Conservation (phyloP, 2,888 invertebrate species). For the Brachynemurus nebulosus region DNA sequence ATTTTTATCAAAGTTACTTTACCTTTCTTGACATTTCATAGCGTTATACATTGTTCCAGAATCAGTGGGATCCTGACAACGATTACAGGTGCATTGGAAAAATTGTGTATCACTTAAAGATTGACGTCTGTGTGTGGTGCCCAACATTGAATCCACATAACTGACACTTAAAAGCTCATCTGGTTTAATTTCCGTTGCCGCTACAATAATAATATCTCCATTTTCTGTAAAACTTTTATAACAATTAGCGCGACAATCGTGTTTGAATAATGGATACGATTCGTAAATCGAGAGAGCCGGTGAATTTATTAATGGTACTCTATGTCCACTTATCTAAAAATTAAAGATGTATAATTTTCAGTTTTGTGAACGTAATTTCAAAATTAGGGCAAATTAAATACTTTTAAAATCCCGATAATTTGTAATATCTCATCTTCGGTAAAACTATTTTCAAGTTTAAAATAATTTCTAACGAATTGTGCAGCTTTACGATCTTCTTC, state of each 20-base stretch:
- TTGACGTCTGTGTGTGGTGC: slow-evolving; percentile 57
- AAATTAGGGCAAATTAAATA: slow-evolving; percentile 25
- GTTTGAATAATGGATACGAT: slow-evolving; percentile 62
- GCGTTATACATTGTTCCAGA: slow-evolving; percentile 59
- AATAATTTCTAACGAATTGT: slow-evolving; percentile 52
- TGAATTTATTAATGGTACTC: slow-evolving; percentile 61
- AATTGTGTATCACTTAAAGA: slow-evolving; percentile 62
- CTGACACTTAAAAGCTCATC: slow-evolving; percentile 66
- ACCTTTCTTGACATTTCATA: slow-evolving; percentile 52
- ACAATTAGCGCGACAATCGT: slow-evolving; percentile 69
- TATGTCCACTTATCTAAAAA: slow-evolving; percentile 60
- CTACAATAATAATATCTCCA: slow-evolving; percentile 46
- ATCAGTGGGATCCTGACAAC: slow-evolving; percentile 62
- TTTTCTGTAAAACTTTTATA: slow-evolving; percentile 62
- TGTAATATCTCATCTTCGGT: slow-evolving; percentile 60
- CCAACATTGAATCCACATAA: slow-evolving; percentile 75
- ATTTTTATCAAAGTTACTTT: no score
- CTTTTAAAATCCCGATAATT: slow-evolving; percentile 64
- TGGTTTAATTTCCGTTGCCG: slow-evolving; percentile 41
- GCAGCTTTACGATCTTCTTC: slow-evolving; percentile 35
- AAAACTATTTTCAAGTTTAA: slow-evolving; percentile 44
- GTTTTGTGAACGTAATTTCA: background rate
- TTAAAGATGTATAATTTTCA: background rate
- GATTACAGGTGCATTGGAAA: slow-evolving; percentile 55
- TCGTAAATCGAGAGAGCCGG: slow-evolving; percentile 61